Percentiles rank a stretch among this genome's conserved stretches.
These are phyloP conservation scores for Craterocephalus amniculus DNA, from an alignment of 2,797 vertebrate species.

Conservation along the genomic window DNA sequence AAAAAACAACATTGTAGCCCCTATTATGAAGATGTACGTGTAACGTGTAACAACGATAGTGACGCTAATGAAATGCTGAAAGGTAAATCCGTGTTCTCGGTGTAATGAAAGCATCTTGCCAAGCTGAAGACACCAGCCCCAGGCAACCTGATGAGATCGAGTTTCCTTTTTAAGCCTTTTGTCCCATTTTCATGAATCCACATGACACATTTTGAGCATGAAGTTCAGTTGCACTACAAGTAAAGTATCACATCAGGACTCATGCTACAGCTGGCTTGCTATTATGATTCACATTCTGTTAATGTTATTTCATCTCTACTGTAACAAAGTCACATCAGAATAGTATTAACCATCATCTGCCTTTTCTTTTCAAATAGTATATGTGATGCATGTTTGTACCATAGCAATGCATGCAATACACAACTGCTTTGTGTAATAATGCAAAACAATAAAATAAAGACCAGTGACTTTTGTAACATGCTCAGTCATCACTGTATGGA, in stretches of 20 bases:
- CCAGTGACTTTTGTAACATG: conserved; percentile 26
- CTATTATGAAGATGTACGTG: conserved; percentile 14
- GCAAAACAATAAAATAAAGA: conserved; percentile 5
- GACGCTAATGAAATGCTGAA: conserved; percentile 5
- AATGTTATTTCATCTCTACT: conserved; percentile 57
- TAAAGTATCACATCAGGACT: conserved; percentile 30
- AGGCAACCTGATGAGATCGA: conserved; percentile 19
- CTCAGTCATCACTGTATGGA: conserved; percentile 10
- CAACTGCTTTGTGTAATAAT: conserved; percentile 23
- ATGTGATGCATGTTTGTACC: conserved; percentile 32
- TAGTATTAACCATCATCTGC: conserved; percentile 29
- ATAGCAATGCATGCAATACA: conserved; percentile 45
- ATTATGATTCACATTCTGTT: conserved; percentile 51
- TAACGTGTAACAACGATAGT: conserved; percentile 5
- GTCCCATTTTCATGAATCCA: conserved; percentile 6
- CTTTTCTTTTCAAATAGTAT: conserved; percentile 44
- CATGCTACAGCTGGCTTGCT: conserved; percentile 30
- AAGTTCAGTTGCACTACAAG: conserved; percentile 15
- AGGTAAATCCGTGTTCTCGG: conserved; percentile 23
- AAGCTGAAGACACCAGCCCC: conserved; percentile 4
- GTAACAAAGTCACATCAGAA: conserved; percentile 42
- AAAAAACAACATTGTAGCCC: conserved; percentile 1
- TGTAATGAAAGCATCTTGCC: conserved; percentile 9
- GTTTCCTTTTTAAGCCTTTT: conserved; percentile 30
- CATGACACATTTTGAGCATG: conserved; percentile 14